phyloP scores from a whole-genome alignment of 2,113 vertebrate genomes.

The Phylloscopus trochilus region DNA sequence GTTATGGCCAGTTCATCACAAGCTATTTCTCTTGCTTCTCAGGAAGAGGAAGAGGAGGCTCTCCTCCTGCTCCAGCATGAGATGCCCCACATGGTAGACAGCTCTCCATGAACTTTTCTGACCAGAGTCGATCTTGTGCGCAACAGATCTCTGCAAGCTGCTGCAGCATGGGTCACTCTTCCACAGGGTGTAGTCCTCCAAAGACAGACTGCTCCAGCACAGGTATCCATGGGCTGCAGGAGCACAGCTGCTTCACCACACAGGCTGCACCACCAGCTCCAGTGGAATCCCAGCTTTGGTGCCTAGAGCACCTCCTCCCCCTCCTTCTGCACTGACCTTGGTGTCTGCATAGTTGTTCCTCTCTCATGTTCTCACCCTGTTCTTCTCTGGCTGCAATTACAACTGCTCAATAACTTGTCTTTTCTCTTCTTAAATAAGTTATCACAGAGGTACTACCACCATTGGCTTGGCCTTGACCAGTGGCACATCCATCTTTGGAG shows the following conservation, averaged over 20 bases:
- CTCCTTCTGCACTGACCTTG: not conserved
- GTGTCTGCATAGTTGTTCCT: not conserved
- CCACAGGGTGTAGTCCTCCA: accelerated
- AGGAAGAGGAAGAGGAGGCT: not conserved
- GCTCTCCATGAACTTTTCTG: not conserved
- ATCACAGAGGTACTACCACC: not conserved
- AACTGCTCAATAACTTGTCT: not conserved
- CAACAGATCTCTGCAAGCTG: not conserved
- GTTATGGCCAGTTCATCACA: not conserved
- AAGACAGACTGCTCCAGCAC: not conserved
- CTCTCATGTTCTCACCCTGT: not conserved
- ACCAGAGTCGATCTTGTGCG: accelerated
- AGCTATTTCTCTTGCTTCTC: not conserved
- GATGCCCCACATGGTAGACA: accelerated
- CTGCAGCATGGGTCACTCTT: not conserved
- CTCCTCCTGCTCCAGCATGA: not conserved
- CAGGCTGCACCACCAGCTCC: not conserved
- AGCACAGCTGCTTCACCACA: not conserved
- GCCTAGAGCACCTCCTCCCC: not conserved
- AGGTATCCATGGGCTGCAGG: not conserved
- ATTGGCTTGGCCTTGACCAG: not conserved
- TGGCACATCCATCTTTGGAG: not conserved
- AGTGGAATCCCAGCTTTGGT: not conserved
- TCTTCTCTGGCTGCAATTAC: not conserved
- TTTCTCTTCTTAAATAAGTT: not conserved